Conservation (phyloP, 2,888 invertebrate genomes). For the Trilocha varians region DNA sequence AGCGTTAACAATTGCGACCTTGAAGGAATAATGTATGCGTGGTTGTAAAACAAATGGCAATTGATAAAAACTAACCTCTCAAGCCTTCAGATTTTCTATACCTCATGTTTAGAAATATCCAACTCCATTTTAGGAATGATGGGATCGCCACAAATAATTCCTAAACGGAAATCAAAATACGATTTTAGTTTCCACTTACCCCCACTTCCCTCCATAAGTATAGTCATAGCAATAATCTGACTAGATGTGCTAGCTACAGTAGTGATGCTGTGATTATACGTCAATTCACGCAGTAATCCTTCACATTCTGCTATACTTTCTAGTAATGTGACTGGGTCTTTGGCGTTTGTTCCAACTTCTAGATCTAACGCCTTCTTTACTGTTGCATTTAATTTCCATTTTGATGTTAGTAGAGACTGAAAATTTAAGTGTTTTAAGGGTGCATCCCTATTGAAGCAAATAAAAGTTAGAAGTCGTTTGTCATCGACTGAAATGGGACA, state of each 20-base stretch:
- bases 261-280: constrained; percentile 50
- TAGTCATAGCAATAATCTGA: constrained; percentile 69
- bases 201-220: constrained; percentile 62
- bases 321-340: constrained; percentile 32
- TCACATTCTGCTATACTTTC: constrained; percentile 32
- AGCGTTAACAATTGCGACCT: no score
- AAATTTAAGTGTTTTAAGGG: constrained; percentile 11
- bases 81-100: no score
- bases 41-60: no score
- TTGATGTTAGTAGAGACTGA: constrained; percentile 38
- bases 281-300: constrained; percentile 24
- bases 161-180: no score
- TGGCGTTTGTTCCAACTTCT: constrained; percentile 29
- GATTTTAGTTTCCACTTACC: constrained; percentile 28
- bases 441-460: no score
- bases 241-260: constrained; percentile 64
- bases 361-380: constrained; percentile 34
- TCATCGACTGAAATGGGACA: no score
- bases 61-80: no score
- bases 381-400: constrained; percentile 31
- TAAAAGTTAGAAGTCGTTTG: no score
- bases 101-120: constrained; percentile 1
- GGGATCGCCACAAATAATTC: no score
- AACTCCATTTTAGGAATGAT: no score
- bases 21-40: no score